Evolutionary conservation across 2,888 invertebrate species (phyloP).

Genomic region (Diarsia mendica): DNA sequence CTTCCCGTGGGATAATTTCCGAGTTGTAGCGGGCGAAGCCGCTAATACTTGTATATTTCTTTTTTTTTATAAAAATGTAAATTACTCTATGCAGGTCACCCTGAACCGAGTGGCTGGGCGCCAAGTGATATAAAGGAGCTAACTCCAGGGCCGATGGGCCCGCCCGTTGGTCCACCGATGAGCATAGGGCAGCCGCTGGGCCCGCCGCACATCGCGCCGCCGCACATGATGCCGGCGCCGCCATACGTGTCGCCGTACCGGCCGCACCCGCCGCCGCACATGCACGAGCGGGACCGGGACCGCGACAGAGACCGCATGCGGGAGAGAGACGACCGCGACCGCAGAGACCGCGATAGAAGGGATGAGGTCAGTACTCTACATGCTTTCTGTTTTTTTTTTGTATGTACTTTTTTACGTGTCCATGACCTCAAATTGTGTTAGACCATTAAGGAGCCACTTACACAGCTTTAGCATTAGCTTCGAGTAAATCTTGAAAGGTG

Average conservation of each 20-base stretch:
- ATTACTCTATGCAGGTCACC: constrained; percentile 74
- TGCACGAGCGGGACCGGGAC: constrained; percentile 82
- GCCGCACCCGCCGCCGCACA: constrained; percentile 74
- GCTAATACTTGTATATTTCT: no score
- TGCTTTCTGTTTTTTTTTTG: neutral
- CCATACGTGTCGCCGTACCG: constrained; percentile 78
- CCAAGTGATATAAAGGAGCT: constrained; percentile 93
- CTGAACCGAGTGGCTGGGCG: constrained; percentile 90
- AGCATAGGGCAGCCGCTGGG: constrained; percentile 76
- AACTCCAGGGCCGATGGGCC: constrained; percentile 90
- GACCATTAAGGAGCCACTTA: no score
- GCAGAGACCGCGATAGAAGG: constrained; percentile 80
- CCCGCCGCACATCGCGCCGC: constrained; percentile 72
- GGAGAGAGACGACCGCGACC: constrained; percentile 79
- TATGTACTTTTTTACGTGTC: no score
- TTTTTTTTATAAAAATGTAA: neutral
- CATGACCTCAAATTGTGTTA: no score
- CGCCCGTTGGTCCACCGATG: constrained; percentile 68
- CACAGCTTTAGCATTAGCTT: no score
- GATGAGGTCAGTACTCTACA: constrained; percentile 74
- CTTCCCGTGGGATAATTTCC: no score
- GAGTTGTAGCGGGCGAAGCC: no score
- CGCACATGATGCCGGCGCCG: constrained; percentile 75
- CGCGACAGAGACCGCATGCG: constrained; percentile 73
- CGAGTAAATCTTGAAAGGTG: no score